Evolutionary conservation across 1,140 invertebrate species (phyloP), one percentile per base, ranked within the genome.

Genomic region (Potamilus streckersoni): DNA sequence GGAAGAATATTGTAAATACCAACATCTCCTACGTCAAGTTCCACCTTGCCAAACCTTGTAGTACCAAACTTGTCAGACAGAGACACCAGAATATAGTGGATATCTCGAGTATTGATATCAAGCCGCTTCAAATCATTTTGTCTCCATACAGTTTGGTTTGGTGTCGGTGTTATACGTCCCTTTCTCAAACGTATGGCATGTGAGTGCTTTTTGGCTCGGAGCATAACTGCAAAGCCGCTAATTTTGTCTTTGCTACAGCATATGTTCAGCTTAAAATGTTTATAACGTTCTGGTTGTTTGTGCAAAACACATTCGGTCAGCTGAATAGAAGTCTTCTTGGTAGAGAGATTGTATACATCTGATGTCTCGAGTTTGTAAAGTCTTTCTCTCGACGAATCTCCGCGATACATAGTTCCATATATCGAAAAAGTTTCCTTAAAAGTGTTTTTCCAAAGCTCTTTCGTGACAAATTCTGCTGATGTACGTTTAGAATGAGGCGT

Each of bases 401-500:
- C 84, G 49, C 84, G 67, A 68, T 80, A 86, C 84, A 86, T 86
- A 4, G 79, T 79, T 23, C 84, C 84, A 59, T n/a, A 73, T 23
- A 72, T 38, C 17, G 74, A 60, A 61, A 82, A 83, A 14, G 59
- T 63, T 38, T 82, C 81, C 58, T 76, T 31, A 61, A 69, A 85
- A 20, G 59, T 38, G 8, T 71, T 57, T 13, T 61, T 59, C 82
- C 82, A 83, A 11, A 82, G 61, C 64, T 69, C 38, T 61, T 76
- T 73, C 58, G 82, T 83, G 13, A 59, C 55, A 20, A 73, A 49
- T 60, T 82, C 75, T n/a, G 75, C 59, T 20, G 20, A 58, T 49
- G 55, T 70, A n/a, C 90, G 79, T 74, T 89, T 89, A 16, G 86
- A 88, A 62, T 79, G 79, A 31, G 83, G 83, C 23, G 79, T 79